Conservation (phyloP, 2,797 vertebrate species). For the Parauchenoglanis ngamensis region DNA sequence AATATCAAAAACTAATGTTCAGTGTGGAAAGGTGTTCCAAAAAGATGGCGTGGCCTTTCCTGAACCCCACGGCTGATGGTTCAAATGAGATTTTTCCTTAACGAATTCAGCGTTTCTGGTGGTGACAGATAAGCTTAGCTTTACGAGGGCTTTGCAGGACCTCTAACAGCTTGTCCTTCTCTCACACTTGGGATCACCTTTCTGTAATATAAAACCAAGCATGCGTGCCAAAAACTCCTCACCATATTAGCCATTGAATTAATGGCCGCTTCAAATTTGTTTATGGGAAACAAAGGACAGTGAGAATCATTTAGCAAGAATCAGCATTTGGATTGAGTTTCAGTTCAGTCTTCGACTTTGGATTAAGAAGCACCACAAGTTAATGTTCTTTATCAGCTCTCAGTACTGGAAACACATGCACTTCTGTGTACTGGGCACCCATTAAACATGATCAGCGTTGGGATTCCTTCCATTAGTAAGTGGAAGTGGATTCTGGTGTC, state of each 20-base stretch:
- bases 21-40: background rate
- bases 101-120: conserved; percentile 26
- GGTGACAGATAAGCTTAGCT: conserved; percentile 50
- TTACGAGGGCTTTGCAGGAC: conserved; percentile 54
- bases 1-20: background rate
- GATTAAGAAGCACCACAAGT: background rate
- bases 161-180: conserved; percentile 50
- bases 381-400: background rate
- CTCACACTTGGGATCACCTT: conserved; percentile 57
- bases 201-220: conserved; percentile 60
- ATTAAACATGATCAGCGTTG: background rate
- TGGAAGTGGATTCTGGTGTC: background rate
- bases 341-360: background rate
- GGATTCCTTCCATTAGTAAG: background rate
- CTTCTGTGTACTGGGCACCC: background rate
- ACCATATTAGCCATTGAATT: conserved; percentile 49
- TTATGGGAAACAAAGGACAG: conserved; percentile 15
- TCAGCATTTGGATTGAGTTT: background rate
- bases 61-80: background rate
- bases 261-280: conserved; percentile 32
- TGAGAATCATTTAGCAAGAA: background rate
- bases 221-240: conserved; percentile 47
- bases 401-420: background rate
- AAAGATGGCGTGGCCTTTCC: background rate
- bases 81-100: conserved; percentile 21